Evolutionary conservation across 2,113 vertebrate species (phyloP), one percentile per base, ranked within the genome.

Genomic region (Pagrus major): DNA sequence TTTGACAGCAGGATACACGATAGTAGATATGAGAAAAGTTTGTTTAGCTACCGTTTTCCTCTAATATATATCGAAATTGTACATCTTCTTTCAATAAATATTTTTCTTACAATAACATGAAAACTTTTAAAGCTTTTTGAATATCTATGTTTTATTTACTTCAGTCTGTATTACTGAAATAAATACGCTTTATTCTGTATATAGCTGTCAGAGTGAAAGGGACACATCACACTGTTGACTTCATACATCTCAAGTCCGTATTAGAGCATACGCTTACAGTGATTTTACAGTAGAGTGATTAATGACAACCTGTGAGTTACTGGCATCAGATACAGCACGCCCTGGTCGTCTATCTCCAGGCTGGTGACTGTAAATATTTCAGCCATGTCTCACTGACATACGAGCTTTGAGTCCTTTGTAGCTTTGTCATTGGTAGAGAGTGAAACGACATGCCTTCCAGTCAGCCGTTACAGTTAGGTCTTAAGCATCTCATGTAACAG

Each of bases 361-460:
- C 71, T 33, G 72, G 55, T 77, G 71, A 79, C 85, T 77, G 86
- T 88, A 87, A 90, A 92, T 89, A 86, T 83, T 86, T 86, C 70
- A 76, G 67, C 39, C 56, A 35, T 85, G 84, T 83, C 79, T 86
- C 83, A 84, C 76, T 87, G 91, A 87, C 66, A 93, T 6, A 27
- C 33, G 81, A 92, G 74, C 79, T 8, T 21, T 1, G 72, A 31
- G 69, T 70, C 72, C 71, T 87, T 78, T 88, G 85, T 66, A 49
- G 69, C 56, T 67, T 82, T 83, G 76, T 81, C 68, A 81, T 29
- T 33, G 64, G 61, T 35, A 47, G 73, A 72, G 64, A 72, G 71
- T 74, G 86, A 83, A 70, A 71, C 46, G 64, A 65, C 68, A 46
- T 56, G 87, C 66, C 86, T 82, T 84, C 83, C 84, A 84, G 90